Evolutionary conservation across 2,888 invertebrate species (phyloP).

Genomic region (Chelonus formosanus): DNA sequence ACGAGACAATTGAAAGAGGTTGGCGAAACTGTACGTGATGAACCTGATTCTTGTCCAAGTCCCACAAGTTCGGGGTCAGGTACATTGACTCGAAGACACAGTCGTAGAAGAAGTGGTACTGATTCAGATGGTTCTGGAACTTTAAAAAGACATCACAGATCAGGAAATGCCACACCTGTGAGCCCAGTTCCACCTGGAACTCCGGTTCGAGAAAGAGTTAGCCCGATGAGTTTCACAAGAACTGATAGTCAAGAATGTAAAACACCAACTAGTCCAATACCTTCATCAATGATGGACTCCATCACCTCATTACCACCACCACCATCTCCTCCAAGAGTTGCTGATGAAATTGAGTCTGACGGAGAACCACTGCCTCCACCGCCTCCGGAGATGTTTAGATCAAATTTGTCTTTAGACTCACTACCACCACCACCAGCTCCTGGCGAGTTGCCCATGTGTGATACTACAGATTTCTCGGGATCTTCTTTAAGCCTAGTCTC

Average conservation of each 20-base stretch:
- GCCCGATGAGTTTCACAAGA: constrained; percentile 63
- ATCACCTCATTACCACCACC: constrained; percentile 68
- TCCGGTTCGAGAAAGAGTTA: constrained; percentile 66
- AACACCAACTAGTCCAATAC: constrained; percentile 61
- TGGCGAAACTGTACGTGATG: constrained; percentile 74
- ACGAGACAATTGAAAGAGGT: constrained; percentile 90
- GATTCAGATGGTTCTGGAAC: constrained; percentile 66
- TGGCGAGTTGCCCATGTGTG: constrained; percentile 67
- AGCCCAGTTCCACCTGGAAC: constrained; percentile 64
- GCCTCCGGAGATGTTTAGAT: constrained; percentile 78
- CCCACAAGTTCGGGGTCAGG: constrained; percentile 64
- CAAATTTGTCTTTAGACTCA: constrained; percentile 82
- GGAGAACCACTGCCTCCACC: constrained; percentile 75
- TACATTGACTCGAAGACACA: constrained; percentile 72
- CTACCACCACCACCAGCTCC: constrained; percentile 81
- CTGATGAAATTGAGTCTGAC: constrained; percentile 68
- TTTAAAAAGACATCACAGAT: constrained; percentile 63
- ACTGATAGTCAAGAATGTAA: constrained; percentile 57
- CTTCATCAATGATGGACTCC: constrained; percentile 67
- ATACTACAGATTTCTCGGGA: constrained; percentile 71
- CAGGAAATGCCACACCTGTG: constrained; percentile 67
- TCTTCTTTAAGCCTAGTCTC: constrained; percentile 77
- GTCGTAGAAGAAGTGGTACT: constrained; percentile 66
- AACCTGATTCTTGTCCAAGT: constrained; percentile 67
- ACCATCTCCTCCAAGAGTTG: constrained; percentile 64